Base-by-base conservation (phyloP, 1,140 invertebrate genomes). In the Aphis craccivora region DNA sequence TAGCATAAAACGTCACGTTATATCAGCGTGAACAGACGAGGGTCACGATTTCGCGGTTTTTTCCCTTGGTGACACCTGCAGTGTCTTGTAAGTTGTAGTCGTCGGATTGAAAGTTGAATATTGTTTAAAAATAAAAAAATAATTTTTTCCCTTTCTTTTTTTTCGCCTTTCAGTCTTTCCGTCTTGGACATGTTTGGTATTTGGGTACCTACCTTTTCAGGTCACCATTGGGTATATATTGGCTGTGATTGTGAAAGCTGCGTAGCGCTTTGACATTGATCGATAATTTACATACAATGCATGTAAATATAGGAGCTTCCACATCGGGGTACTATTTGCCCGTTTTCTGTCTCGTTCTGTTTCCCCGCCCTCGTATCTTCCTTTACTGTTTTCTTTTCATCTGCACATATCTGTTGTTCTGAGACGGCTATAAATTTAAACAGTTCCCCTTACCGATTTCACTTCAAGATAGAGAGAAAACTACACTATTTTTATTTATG, bases 281-380 rank as follows among this genome's bases (percentile, higher is more conserved):
- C 91, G 91, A 93, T 93, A 93, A 93, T 93, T 93, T 93, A 93
- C 91, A 93, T 93, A 93, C 91, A 93, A 93, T 93, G 81, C 48
- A 86, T 91, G 67, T 83, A 91, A 91, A 83, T 48, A 76, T 51
- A 51, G 76, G 14, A 51, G 90, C 60, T 83, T 91, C 43, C 81
- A 48, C 45, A 51, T 40, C 51, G 67, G 60, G 60, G 90, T 91
- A 81, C 90, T 35, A 35, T 91, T 91, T 91, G n/a, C 76, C 89
- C 37, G 30, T 90, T 60, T 90, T 89, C 88, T 48, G 88, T 55
- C 88, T 89, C 51, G 88, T 89, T 55, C 87, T 40, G 53, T 90
- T 67, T 43, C 53, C 5, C 18, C 9, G 55, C 20, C 53, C 20
- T 30, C 25, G 89, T 11, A 25, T 53, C 48, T 89, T 89, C 55